Conservation (phyloP, 2,113 vertebrate genomes). For the Sylvicapra grimmia region DNA sequence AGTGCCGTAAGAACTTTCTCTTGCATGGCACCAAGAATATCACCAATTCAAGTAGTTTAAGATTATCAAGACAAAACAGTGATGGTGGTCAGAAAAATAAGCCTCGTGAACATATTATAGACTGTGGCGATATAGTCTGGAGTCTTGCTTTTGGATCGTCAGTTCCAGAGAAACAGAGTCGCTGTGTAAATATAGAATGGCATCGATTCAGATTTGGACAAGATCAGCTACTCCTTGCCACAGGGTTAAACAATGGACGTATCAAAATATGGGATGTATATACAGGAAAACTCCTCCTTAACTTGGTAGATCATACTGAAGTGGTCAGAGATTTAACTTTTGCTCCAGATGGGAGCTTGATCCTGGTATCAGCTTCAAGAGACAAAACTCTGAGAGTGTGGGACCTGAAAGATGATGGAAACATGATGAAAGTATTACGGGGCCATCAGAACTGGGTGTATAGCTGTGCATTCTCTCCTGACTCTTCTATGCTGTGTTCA, state of each 20-base stretch:
- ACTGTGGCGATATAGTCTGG: slow-evolving; percentile 97
- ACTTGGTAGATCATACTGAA: slow-evolving; percentile 96
- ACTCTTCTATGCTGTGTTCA: slow-evolving; percentile 94
- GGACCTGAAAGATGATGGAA: slow-evolving; percentile 99
- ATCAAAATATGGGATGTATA: slow-evolving; percentile 99
- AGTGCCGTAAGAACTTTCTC: slow-evolving; percentile 89
- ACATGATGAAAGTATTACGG: slow-evolving; percentile 97
- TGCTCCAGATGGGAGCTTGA: slow-evolving; percentile 95
- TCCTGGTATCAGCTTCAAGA: slow-evolving; percentile 96
- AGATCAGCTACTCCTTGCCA: slow-evolving; percentile 95
- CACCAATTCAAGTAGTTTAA: slow-evolving; percentile 70
- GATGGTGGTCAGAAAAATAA: slow-evolving; percentile 76
- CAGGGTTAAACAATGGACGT: slow-evolving; percentile 95
- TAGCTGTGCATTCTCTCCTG: slow-evolving; percentile 94
- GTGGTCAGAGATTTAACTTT: slow-evolving; percentile 95
- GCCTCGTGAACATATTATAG: slow-evolving; percentile 89
- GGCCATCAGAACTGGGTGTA: slow-evolving; percentile 97
- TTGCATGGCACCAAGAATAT: slow-evolving; percentile 83
- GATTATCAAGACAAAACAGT: slow-evolving; percentile 80
- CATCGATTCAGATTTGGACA: slow-evolving; percentile 96
- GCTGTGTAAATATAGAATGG: slow-evolving; percentile 98
- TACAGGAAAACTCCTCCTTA: slow-evolving; percentile 97
- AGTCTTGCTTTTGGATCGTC: slow-evolving; percentile 96
- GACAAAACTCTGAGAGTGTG: slow-evolving; percentile 98
- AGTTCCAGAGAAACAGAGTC: slow-evolving; percentile 95